phyloP scores from a whole-genome alignment of 2,113 vertebrate genomes.

The Ammodytes marinus region DNA sequence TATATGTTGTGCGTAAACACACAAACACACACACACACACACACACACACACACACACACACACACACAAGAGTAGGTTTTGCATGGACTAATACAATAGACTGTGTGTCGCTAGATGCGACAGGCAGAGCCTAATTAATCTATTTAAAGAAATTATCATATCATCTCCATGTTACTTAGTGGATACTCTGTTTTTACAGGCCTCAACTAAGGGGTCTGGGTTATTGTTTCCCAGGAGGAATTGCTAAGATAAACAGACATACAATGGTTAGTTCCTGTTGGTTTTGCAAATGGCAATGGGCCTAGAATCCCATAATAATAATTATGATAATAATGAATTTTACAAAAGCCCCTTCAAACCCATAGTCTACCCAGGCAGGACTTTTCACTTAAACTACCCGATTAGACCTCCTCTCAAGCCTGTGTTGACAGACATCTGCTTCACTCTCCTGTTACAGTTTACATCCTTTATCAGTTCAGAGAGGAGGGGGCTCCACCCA shows the following conservation, averaged over 20 bases:
- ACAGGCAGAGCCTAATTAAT: neutral
- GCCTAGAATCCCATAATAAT: constrained; percentile 14
- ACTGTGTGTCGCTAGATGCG: neutral
- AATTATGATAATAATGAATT: neutral
- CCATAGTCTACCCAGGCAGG: neutral
- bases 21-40: neutral
- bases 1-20: neutral
- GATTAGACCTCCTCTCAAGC: neutral
- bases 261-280: constrained; percentile 30
- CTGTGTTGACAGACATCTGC: neutral
- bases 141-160: neutral
- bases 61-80: neutral
- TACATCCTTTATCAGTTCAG: neutral
- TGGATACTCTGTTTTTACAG: constrained; percentile 10
- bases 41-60: neutral
- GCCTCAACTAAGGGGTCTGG: neutral
- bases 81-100: neutral
- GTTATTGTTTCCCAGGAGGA: constrained; percentile 22
- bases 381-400: neutral
- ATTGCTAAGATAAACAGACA: constrained; percentile 40
- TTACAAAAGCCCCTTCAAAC: neutral
- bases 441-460: neutral
- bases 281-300: constrained; percentile 6
- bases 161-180: neutral
- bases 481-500: too few species aligned